Percentiles rank a stretch among this genome's conserved stretches.
Evolutionary conservation across 2,113 vertebrate genomes (phyloP).

Genomic region (Ictidomys tridecemlineatus): DNA sequence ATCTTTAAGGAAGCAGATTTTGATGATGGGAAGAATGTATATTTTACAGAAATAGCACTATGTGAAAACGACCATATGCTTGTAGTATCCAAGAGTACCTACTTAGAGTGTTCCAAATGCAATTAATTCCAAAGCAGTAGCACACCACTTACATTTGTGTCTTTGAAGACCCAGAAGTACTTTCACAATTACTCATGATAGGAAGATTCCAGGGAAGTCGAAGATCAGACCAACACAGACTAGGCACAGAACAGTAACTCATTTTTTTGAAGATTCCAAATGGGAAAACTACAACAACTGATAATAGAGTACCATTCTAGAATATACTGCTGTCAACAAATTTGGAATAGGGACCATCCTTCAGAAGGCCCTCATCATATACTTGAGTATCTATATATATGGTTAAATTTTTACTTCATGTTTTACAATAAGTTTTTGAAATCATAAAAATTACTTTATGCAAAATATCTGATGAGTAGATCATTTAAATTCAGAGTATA

Average conservation of each 20-base stretch:
- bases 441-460: conserved; percentile 17
- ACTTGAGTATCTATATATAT: conserved; percentile 11
- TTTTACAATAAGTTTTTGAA: conserved; percentile 41
- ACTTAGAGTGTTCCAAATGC: conserved; percentile 40
- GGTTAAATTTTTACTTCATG: conserved; percentile 45
- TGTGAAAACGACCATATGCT: conserved; percentile 64
- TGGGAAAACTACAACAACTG: neutral
- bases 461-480: neutral
- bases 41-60: conserved; percentile 47
- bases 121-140: conserved; percentile 48
- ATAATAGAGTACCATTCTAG: neutral
- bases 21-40: conserved; percentile 39
- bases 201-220: neutral
- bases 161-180: neutral
- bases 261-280: neutral
- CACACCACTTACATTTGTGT: neutral
- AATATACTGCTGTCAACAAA: neutral
- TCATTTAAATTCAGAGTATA: conserved; percentile 43
- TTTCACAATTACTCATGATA: neutral
- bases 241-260: neutral
- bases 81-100: conserved; percentile 59
- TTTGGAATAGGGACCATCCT: neutral
- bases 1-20: conserved; percentile 63
- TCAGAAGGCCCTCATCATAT: neutral
- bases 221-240: neutral